Conservation (phyloP, 2,797 vertebrate species). For the Siniperca scherzeri region DNA sequence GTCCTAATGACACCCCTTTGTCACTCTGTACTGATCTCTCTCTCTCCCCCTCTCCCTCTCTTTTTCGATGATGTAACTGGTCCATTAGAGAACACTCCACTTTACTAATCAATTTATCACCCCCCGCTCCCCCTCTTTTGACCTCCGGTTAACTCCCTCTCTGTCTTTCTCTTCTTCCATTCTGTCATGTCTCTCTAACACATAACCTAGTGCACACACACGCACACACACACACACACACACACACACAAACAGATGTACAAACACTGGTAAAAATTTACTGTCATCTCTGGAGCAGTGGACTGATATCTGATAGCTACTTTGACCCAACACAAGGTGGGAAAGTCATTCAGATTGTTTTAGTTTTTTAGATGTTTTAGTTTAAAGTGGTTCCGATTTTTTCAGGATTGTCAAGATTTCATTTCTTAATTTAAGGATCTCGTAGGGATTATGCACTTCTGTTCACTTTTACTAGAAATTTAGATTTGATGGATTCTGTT, state of each 20-base stretch:
- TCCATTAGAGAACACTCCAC: constrained; percentile 70
- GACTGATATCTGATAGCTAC: too few relatives aligned
- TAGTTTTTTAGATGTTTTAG: too few relatives aligned
- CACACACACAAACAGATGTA: background rate
- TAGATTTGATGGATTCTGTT: too few relatives aligned
- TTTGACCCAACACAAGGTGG: too few relatives aligned
- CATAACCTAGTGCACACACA: background rate
- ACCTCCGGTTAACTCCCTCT: constrained; percentile 49
- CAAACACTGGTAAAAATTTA: background rate
- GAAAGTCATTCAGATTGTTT: too few relatives aligned
- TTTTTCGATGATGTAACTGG: constrained; percentile 58
- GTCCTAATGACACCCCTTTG: constrained; percentile 22
- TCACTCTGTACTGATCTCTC: background rate
- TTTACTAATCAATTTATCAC: constrained; percentile 73
- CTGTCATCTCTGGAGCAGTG: too few relatives aligned
- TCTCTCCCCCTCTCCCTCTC: background rate
- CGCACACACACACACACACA: constrained; percentile 15
- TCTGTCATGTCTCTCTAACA: constrained; percentile 13
- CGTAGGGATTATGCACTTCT: too few relatives aligned
- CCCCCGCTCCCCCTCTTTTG: background rate
- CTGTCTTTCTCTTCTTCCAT: constrained; percentile 33
- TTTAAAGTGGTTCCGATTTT: too few relatives aligned
- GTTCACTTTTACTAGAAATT: too few relatives aligned
- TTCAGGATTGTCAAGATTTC: background rate
- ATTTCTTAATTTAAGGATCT: background rate